Evolutionary conservation across 2,797 vertebrate species (phyloP).

Genomic region (Lerista edwardsae): DNA sequence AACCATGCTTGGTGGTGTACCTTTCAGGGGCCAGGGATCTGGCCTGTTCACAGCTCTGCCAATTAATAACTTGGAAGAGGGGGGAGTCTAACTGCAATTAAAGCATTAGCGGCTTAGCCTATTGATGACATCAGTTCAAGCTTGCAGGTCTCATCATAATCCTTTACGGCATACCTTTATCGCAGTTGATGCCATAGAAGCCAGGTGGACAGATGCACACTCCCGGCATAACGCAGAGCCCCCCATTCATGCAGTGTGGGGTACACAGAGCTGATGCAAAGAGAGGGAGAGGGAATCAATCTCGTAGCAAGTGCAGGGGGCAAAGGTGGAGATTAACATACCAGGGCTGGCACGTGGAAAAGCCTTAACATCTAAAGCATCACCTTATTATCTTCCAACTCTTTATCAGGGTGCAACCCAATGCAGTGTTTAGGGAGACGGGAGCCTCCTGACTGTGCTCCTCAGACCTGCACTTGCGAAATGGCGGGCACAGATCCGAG

Average conservation of each 20-base stretch:
- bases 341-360: neutral
- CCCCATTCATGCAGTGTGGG: conserved; percentile 86
- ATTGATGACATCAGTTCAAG: neutral
- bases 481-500: no score
- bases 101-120: neutral
- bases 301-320: neutral
- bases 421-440: no score
- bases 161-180: conserved; percentile 80
- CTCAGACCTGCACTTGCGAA: no score
- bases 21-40: neutral
- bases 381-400: neutral
- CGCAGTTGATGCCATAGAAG: conserved; percentile 87
- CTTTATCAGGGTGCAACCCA: no score
- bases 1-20: no score
- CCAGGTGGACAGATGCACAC: conserved; percentile 89
- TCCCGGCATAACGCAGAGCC: conserved; percentile 87
- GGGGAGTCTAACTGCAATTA: neutral
- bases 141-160: neutral
- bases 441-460: no score
- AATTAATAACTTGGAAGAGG: neutral
- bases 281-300: conserved; percentile 17
- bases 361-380: neutral
- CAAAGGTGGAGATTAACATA: neutral
- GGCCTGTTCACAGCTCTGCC: neutral
- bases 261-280: conserved; percentile 80